Evolutionary conservation across 1,140 invertebrate species (phyloP).

Genomic region (Pseudomyrmex pallidus): DNA sequence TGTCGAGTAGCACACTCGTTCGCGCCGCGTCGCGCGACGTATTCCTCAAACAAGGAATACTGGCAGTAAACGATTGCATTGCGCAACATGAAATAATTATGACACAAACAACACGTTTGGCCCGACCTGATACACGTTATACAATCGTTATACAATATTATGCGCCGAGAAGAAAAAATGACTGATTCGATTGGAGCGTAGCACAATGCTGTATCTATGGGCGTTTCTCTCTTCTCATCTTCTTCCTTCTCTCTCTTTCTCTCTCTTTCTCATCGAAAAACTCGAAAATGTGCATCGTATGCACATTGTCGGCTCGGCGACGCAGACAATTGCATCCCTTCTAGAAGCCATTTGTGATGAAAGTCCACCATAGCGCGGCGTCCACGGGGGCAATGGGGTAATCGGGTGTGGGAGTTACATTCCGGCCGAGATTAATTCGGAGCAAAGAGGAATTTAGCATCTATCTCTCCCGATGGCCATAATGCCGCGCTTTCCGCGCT

Average conservation of each 20-base stretch:
- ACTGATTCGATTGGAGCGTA: conserved; percentile 46
- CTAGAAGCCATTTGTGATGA: conserved; percentile 74
- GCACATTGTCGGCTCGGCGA: conserved; percentile 66
- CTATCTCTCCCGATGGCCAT: conserved; percentile 77
- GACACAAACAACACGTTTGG: conserved; percentile 54
- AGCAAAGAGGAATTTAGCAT: conserved; percentile 83
- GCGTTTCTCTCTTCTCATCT: neutral
- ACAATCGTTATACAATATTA: conserved; percentile 65
- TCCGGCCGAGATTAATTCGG: conserved; percentile 83
- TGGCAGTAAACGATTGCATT: conserved; percentile 45
- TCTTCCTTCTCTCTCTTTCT: neutral
- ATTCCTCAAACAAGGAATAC: conserved; percentile 43
- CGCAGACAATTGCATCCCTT: conserved; percentile 75
- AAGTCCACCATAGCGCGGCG: conserved; percentile 67
- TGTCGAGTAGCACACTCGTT: conserved; percentile 31
- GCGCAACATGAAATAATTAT: conserved; percentile 62
- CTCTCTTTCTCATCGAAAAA: conserved; percentile 6
- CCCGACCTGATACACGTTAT: conserved; percentile 57
- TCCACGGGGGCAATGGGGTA: conserved; percentile 73
- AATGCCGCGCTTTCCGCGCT: conserved; percentile 38
- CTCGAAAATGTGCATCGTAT: conserved; percentile 53
- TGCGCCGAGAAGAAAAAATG: conserved; percentile 32
- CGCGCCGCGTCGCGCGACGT: conserved; percentile 13
- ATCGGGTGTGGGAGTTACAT: conserved; percentile 78
- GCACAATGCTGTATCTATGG: neutral